These are phyloP conservation scores for Myiopsitta monachus DNA, from an alignment of 2,113 vertebrate species.

Conservation along the genomic window DNA sequence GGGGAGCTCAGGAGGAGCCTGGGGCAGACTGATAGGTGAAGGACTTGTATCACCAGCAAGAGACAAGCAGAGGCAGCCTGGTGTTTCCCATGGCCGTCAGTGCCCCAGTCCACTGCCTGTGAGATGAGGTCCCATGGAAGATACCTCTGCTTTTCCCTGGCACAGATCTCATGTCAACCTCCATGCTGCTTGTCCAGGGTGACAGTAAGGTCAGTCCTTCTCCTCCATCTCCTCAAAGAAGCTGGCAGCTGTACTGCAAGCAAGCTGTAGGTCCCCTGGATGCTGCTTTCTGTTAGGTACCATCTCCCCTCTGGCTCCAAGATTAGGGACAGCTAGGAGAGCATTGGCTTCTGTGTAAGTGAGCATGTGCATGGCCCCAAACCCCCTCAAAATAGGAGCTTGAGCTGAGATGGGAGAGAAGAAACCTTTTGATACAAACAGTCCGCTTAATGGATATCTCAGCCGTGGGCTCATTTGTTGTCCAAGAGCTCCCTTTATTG, in stretches of 20 bases:
- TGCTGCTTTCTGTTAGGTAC: background rate
- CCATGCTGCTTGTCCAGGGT: accelerated
- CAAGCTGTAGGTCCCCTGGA: background rate
- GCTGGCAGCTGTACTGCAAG: background rate
- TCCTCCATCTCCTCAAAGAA: background rate
- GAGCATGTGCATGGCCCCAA: background rate
- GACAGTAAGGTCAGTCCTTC: background rate
- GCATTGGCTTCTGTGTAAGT: background rate
- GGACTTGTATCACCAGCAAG: background rate
- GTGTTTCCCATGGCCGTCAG: accelerated
- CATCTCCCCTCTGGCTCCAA: background rate
- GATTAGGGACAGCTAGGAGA: background rate
- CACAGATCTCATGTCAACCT: background rate
- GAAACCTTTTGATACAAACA: background rate
- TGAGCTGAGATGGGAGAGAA: background rate
- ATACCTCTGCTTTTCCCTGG: background rate
- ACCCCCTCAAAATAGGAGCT: background rate
- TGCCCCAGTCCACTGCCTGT: accelerated
- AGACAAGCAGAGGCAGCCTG: background rate
- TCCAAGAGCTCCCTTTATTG: background rate
- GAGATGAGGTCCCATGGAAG: background rate
- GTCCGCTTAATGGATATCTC: background rate
- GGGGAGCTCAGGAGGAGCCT: background rate
- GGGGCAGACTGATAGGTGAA: background rate
- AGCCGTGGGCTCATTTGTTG: background rate